Percentiles rank a stretch among this genome's conserved stretches.
phyloP scores from a whole-genome alignment of 1,140 invertebrate species.

The Sinonovacula constricta region DNA sequence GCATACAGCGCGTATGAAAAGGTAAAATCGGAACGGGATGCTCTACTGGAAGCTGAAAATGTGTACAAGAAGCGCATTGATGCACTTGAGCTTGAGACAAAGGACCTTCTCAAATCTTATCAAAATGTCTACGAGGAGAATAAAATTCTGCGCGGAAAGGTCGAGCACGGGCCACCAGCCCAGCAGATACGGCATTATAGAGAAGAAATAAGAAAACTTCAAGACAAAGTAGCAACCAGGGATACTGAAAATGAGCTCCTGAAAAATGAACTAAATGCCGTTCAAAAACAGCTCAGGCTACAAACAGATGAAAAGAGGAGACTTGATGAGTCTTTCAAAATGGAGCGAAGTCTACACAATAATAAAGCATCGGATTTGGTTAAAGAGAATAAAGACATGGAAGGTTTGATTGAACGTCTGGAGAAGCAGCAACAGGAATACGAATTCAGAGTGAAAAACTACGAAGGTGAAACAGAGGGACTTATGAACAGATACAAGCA shows the following conservation, averaged over 20 bases:
- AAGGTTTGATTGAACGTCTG: slow-evolving; percentile 24
- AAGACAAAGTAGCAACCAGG: slow-evolving; percentile 21
- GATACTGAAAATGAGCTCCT: slow-evolving; percentile 19
- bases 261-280: slow-evolving; percentile 7
- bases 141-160: slow-evolving; percentile 34
- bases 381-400: slow-evolving; percentile 25
- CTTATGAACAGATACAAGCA: slow-evolving; percentile 44
- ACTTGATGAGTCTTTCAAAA: slow-evolving; percentile 44
- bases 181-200: slow-evolving; percentile 26
- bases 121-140: slow-evolving; percentile 46
- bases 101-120: slow-evolving; percentile 33
- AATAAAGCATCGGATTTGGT: slow-evolving; percentile 22
- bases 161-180: slow-evolving; percentile 42
- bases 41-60: slow-evolving; percentile 27
- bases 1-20: slow-evolving; percentile 42
- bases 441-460: slow-evolving; percentile 45
- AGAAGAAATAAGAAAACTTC: slow-evolving; percentile 29
- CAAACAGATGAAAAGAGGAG: slow-evolving; percentile 28
- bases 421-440: slow-evolving; percentile 33
- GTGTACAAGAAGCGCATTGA: slow-evolving; percentile 14
- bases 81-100: slow-evolving; percentile 35
- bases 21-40: slow-evolving; percentile 36
- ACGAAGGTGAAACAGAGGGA: slow-evolving; percentile 39
- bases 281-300: slow-evolving; percentile 21
- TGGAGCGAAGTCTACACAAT: slow-evolving; percentile 35